Base-by-base conservation (phyloP, 1,140 invertebrate species). In the Palaemon carinicauda region DNA sequence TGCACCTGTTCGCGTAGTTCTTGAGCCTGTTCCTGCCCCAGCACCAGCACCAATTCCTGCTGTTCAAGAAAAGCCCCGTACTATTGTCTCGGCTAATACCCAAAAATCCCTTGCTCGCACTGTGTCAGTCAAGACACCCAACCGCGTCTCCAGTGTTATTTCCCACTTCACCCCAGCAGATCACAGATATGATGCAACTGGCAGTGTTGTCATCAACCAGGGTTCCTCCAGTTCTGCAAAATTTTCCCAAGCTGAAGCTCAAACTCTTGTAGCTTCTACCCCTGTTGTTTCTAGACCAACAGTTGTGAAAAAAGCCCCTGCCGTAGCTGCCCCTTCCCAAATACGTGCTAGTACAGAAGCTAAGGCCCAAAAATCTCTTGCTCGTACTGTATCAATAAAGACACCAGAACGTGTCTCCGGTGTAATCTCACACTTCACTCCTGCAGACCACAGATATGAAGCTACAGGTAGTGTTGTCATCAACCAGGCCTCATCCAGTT, bases 81-180 rank as follows among this genome's bases (percentile, higher is more conserved):
- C 87, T 51, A 17, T 14, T 27, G 17, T 15, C 19, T 24, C 65
- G 1, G 54, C 82, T 1, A 29, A 60, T 9, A 29, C 75, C 29
- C 53, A 86, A 50, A 24, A 77, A 3, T 33, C 77, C 3, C 56
- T 86, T 19, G 12, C 60, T 54, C 84, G 84, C 7, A 86, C 84
- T 33, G 84, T 86, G 0, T 71, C 41, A 29, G 84, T 86, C 3
- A 80, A 86, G n/a, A 80, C 41, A 2, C 84, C 84, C 1, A 77
- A 86, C n/a, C 69, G 84, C 21, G 52, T 29, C 19, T 79, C 75
- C 1, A 56, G 17, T 50, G 84, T 86, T 12, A 86, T 86, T 69
- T 80, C 77, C n/a, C 77, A 80, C 75, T 86, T 86, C 33, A 29
- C 50, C n/a, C 84, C 84, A 15, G 84, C 84, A 3, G 84, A 86